Percentiles rank a stretch among this genome's conserved stretches.
phyloP scores from a whole-genome alignment of 2,888 invertebrate genomes.

The Tenthredo amoena region DNA sequence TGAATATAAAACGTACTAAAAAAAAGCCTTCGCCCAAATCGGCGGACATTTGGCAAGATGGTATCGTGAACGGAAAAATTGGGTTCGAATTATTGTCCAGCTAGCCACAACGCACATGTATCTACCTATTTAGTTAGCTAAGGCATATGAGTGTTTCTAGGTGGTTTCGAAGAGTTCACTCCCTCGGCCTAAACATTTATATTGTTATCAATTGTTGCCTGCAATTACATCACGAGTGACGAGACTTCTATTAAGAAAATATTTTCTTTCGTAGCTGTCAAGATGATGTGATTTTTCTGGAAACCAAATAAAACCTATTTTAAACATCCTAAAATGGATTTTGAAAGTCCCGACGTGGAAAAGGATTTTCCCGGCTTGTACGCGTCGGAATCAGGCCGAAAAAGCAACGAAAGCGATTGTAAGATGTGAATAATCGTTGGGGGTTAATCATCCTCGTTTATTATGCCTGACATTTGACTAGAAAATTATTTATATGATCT shows the following conservation, averaged over 20 bases:
- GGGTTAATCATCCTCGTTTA: slow-evolving; percentile 32
- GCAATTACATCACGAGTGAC: slow-evolving; percentile 1
- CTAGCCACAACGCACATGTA: not conserved
- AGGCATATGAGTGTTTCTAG: not conserved
- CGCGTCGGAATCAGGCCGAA: slow-evolving; percentile 88
- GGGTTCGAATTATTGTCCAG: not conserved
- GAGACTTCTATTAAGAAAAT: not conserved
- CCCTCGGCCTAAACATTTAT: not conserved
- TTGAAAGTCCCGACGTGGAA: slow-evolving; percentile 93
- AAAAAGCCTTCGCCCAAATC: not conserved
- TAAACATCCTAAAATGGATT: slow-evolving; percentile 81
- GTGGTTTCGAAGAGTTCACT: not conserved
- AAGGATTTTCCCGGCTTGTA: slow-evolving; percentile 94
- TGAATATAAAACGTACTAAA: not conserved
- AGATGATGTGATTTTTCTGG: not conserved
- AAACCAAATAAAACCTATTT: not conserved
- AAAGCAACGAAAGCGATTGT: slow-evolving; percentile 92
- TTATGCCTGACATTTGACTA: not conserved
- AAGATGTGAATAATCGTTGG: slow-evolving; percentile 75
- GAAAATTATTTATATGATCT: not conserved
- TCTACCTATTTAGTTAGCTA: not conserved
- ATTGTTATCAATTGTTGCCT: slow-evolving; percentile 9
- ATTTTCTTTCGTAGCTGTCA: slow-evolving; percentile 11
- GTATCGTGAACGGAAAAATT: not conserved
- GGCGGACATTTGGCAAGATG: not conserved